Evolutionary conservation across 1,140 invertebrate species (phyloP), one percentile per base, ranked within the genome.

Genomic region (Patella vulgata): DNA sequence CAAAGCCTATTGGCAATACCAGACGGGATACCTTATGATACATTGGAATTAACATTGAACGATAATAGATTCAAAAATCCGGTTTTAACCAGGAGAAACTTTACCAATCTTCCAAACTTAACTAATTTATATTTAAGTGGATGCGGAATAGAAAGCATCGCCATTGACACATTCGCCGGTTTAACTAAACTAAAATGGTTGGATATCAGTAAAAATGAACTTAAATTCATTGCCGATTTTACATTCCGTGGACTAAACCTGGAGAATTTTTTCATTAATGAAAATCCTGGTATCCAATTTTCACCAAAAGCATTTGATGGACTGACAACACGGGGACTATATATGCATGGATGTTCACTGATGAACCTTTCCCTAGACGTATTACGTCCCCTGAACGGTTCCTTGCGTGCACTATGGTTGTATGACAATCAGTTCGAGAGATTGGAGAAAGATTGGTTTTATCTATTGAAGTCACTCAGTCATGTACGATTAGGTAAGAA

Each of bases 131-230:
- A 79, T 55, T 36, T 83, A 48, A 82, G 72, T 44, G 74, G 74
- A 23, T 83, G 82, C 54, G 81, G 80, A n/a, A 80, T 83, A 44
- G 75, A 81, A 55, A 71, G 68, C 11, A 78, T 83, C 25, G 68
- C 74, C 30, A 67, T 77, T 28, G 81, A 80, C 52, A 79, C 80
- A 5, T 83, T 83, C 62, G 47, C 69, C 21, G 79, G 82, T 44
- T 64, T 82, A 28, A 63, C 59, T 1, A 75, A 78, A 21, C 58
- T 83, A n/a, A 71, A 74, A 64, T 82, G 80, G 80, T 53, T 83
- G 33, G 82, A 82, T 59, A 59, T 83, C 28, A 81, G 80, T 56
- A 77, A 81, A 65, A 83, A 83, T 61, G 72, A 74, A n/a, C 72
- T 83, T 3, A 66, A 68, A 40, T 70, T 71, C 6, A 67, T 83